Base-by-base conservation (phyloP, 2,797 vertebrate genomes). In the Enteromius paludinosus region DNA sequence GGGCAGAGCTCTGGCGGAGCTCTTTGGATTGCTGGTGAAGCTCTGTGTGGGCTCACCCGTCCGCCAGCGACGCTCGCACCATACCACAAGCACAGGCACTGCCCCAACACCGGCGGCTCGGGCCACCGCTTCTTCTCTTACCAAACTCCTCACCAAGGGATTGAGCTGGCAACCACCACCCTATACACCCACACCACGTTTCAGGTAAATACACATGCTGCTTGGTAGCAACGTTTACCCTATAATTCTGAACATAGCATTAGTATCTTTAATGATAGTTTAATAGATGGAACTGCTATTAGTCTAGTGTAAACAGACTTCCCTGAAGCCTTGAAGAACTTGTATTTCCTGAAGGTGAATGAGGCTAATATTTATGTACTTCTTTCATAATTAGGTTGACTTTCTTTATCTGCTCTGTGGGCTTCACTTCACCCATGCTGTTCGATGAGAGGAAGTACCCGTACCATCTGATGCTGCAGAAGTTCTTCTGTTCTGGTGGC, bases 331-430 rank as follows among this genome's bases (percentile, higher is more conserved):
- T 68, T 41, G 38, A 41, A 30, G 38, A 49, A 28, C 14, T 43
- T 25, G 35, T 79, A 47, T 49, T 35, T 74, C 2, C 17, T 62
- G 41, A 5, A 20, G 11, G 38, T 76, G 15, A 66, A 6, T 66
- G 47, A 38, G 38, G 12, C 43, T 14, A 20, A 62, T 69, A 3
- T 83, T 11, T 10, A 47, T 84, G 56, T 77, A 8, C 52, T 59
- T 66, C 49, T 69, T 17, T 18, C 52, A 33, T 74, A 78, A 86
- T 81, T 87, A 99, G 97, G 90, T 89, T 99, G 90, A 98, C 97
- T 0, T 99, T 99, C 93, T 99, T 98, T 90, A 99, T 99, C 91
- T 99, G 97, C 92, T 98, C 97, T 0, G 97, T 99, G 90, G 97
- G 97, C 20, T 99, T 99, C 90, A 99, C 97, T 6, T 99, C 97